phyloP scores from a whole-genome alignment of 2,113 vertebrate species.

The Odocoileus hemionus region DNA sequence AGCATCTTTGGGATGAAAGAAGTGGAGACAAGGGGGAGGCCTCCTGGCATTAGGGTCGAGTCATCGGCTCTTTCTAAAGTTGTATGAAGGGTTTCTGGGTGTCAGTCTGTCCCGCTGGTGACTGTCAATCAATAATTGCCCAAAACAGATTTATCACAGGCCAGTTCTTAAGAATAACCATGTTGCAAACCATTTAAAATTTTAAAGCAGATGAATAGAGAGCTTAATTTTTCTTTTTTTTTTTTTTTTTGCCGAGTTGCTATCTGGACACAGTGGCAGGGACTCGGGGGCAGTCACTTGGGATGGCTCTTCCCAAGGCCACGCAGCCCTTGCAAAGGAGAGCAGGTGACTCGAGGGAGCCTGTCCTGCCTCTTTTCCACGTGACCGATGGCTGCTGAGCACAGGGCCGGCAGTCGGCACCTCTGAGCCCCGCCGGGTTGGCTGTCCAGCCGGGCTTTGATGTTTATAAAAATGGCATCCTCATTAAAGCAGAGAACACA shows the following conservation, averaged over 20 bases:
- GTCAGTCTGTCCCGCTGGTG: conserved; percentile 65
- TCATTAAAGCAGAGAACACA: conserved; percentile 40
- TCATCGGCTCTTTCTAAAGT: conserved; percentile 70
- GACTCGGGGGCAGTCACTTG: background rate
- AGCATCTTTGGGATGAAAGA: conserved; percentile 41
- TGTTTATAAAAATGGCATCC: conserved; percentile 61
- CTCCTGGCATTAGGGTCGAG: conserved; percentile 70
- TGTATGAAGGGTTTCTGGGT: conserved; percentile 66
- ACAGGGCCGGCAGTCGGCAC: background rate
- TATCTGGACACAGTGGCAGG: background rate
- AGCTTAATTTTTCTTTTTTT: background rate
- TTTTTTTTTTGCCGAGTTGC: background rate
- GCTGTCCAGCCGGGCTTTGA: conserved; percentile 62
- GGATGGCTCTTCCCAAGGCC: background rate
- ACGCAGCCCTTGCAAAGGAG: background rate
- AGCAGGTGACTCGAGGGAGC: background rate
- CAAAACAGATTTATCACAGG: conserved; percentile 65
- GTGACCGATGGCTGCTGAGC: background rate
- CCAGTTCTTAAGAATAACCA: conserved; percentile 67
- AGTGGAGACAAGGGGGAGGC: background rate
- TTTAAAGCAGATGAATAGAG: conserved; percentile 27
- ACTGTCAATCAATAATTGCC: conserved; percentile 54
- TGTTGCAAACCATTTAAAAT: conserved; percentile 61
- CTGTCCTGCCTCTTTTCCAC: background rate
- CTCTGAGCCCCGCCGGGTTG: background rate